phyloP scores from a whole-genome alignment of 2,797 vertebrate genomes.

The Erpetoichthys calabaricus region DNA sequence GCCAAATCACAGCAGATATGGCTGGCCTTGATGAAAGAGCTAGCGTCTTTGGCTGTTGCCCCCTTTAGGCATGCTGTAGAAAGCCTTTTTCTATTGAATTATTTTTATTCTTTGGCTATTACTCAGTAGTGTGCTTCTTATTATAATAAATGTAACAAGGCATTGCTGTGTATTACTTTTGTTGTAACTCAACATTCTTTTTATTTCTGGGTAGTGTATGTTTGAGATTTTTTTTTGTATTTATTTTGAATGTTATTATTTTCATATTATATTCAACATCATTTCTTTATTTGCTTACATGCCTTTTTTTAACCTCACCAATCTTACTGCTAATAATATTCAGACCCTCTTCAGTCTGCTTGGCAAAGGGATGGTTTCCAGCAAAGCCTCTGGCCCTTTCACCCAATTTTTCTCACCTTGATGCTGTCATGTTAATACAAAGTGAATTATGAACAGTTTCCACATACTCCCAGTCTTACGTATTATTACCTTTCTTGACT shows the following conservation, averaged over 20 bases:
- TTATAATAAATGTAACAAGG: no score
- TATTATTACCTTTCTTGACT: no score
- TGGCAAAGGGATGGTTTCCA: conserved; percentile 16
- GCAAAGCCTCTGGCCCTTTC: no score
- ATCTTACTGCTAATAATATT: conserved; percentile 43
- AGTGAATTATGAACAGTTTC: no score
- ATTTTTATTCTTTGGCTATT: conserved; percentile 18
- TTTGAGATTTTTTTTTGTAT: conserved; percentile 17
- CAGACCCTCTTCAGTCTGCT: conserved; percentile 51
- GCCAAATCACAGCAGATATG: no score
- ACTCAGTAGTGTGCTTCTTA: no score
- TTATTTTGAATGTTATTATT: conserved; percentile 16
- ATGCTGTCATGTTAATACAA: no score
- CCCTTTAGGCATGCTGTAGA: conserved; percentile 34
- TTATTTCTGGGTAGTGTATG: conserved; percentile 20
- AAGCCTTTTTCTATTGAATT: conserved; percentile 17
- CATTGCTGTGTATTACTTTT: background rate
- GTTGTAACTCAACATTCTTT: conserved; percentile 4
- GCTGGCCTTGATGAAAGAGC: conserved; percentile 33
- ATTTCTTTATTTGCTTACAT: conserved; percentile 37
- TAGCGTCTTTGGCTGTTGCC: conserved; percentile 52
- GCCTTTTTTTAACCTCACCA: conserved; percentile 40
- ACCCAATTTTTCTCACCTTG: no score
- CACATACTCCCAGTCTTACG: no score
- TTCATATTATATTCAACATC: conserved; percentile 22